Evolutionary conservation across 2,888 invertebrate genomes (phyloP).

Genomic region (Chalcis sispes): DNA sequence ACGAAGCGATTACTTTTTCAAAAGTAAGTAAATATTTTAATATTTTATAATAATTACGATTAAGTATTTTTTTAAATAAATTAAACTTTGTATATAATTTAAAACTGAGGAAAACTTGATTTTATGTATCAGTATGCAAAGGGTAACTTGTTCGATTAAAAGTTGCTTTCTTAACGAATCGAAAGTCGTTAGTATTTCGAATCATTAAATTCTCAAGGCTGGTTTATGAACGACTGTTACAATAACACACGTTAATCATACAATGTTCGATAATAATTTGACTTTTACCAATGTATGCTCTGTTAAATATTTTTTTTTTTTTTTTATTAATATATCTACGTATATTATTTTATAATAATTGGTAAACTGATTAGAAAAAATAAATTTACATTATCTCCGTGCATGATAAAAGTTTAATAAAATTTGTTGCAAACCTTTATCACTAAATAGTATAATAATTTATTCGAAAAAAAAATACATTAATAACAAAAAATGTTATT

Average conservation of each 20-base stretch:
- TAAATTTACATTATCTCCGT: not conserved
- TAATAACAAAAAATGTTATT: not conserved
- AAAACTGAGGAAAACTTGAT: not conserved
- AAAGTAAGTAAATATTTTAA: no score
- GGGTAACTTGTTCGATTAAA: conserved; percentile 47
- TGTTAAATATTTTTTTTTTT: conserved; percentile 24
- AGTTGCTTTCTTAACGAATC: conserved; percentile 52
- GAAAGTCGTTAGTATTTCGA: conserved; percentile 51
- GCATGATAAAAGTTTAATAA: not conserved
- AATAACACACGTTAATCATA: conserved; percentile 38
- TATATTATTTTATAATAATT: not conserved
- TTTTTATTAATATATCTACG: not conserved
- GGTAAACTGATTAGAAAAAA: not conserved
- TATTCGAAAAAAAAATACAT: not conserved
- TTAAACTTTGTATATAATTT: not conserved
- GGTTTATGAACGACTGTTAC: conserved; percentile 41
- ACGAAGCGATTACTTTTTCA: no score
- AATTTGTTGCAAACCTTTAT: no score
- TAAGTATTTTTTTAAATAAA: no score
- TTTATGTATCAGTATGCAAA: conserved; percentile 33
- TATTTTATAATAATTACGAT: no score
- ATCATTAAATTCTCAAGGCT: conserved; percentile 54
- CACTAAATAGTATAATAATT: no score
- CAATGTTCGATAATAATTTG: conserved; percentile 45
- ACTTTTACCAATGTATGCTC: conserved; percentile 4